A percentile compares a stretch with the other conserved stretches of the same genome.
phyloP scores from a whole-genome alignment of 2,888 invertebrate genomes.

The Seira musarum region DNA sequence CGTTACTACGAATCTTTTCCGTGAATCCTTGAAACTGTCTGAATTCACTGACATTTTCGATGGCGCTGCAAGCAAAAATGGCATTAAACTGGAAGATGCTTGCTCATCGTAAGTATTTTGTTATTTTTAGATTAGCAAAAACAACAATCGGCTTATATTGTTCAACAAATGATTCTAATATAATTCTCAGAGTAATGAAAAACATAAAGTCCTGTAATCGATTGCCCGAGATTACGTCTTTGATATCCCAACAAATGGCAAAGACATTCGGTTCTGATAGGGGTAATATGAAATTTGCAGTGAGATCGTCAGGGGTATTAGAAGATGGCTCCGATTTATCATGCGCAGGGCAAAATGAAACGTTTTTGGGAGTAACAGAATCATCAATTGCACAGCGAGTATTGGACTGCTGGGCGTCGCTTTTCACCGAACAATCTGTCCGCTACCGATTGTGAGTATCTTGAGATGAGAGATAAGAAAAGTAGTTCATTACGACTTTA shows the following conservation, averaged over 20 bases:
- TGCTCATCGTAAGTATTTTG: slow-evolving; percentile 79
- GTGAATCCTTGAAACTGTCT: slow-evolving; percentile 76
- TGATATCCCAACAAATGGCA: slow-evolving; percentile 57
- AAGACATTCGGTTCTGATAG: slow-evolving; percentile 60
- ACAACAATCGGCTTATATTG: slow-evolving; percentile 47
- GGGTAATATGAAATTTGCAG: slow-evolving; percentile 75
- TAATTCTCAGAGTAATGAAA: slow-evolving; percentile 73
- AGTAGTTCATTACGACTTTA: slow-evolving; percentile 23
- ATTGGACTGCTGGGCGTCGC: slow-evolving; percentile 86
- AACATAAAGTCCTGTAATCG: slow-evolving; percentile 68
- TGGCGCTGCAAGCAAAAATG: slow-evolving; percentile 71
- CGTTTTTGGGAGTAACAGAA: slow-evolving; percentile 79
- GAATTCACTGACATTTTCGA: slow-evolving; percentile 74
- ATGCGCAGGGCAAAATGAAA: slow-evolving; percentile 89
- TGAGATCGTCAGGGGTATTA: slow-evolving; percentile 81
- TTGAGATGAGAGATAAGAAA: not conserved
- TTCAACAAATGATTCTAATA: slow-evolving; percentile 20
- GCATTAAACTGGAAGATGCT: slow-evolving; percentile 75
- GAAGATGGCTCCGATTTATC: slow-evolving; percentile 87
- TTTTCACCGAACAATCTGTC: slow-evolving; percentile 83
- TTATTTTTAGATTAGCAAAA: not conserved
- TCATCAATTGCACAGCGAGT: slow-evolving; percentile 77
- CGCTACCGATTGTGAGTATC: slow-evolving; percentile 80
- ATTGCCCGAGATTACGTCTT: slow-evolving; percentile 71
- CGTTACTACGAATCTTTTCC: slow-evolving; percentile 78